phyloP scores from a whole-genome alignment of 2,113 vertebrate species.

The Pagrus major region DNA sequence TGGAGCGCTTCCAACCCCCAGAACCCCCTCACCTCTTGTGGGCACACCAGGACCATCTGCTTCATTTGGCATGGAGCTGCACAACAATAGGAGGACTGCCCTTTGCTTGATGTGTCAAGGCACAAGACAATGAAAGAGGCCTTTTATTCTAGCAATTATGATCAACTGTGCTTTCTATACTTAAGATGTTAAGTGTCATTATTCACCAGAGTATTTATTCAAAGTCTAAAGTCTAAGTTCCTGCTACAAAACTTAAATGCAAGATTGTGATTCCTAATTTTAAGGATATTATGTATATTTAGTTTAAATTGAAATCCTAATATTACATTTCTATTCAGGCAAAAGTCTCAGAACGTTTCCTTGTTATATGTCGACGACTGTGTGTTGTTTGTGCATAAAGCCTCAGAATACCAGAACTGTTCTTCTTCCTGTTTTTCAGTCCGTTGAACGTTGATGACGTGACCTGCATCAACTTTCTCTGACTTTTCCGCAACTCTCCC shows the following conservation, averaged over 20 bases:
- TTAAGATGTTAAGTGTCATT: background rate
- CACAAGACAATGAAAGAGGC: background rate
- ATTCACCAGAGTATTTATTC: background rate
- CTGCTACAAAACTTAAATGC: background rate
- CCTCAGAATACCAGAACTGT: background rate
- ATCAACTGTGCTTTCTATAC: background rate
- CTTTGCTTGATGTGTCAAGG: conserved; percentile 20
- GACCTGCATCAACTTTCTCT: background rate
- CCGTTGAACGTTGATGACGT: background rate
- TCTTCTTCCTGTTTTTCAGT: background rate
- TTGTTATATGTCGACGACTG: background rate
- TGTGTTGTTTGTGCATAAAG: background rate
- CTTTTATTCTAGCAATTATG: background rate
- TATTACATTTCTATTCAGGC: background rate
- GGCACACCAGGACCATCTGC: conserved; percentile 71
- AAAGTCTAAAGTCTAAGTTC: background rate
- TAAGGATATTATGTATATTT: background rate
- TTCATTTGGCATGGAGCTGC: conserved; percentile 48
- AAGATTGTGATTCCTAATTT: conserved; percentile 1
- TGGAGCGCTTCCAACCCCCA: conserved; percentile 51
- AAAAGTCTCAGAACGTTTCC: background rate
- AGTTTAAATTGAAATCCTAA: background rate
- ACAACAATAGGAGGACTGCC: conserved; percentile 20
- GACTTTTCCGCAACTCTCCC: conserved; percentile 6
- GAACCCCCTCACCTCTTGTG: conserved; percentile 57